These are phyloP conservation scores for Diploptera punctata DNA, from an alignment of 2,888 invertebrate genomes.

Conservation along the genomic window DNA sequence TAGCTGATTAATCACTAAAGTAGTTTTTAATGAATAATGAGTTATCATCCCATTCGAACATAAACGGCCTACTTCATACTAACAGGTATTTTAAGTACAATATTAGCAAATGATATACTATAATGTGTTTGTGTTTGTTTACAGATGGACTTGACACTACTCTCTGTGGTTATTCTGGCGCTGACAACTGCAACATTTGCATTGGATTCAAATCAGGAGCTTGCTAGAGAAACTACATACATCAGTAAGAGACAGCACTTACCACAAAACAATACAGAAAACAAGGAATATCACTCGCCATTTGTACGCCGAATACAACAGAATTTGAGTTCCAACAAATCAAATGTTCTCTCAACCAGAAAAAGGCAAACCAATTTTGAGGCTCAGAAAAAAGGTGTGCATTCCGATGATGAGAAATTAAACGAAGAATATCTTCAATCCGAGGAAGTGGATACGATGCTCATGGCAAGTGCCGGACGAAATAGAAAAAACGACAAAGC, in stretches of 20 bases:
- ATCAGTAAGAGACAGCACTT: not conserved
- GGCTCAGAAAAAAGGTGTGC: too few species aligned
- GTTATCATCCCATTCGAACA: too few species aligned
- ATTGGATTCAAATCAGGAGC: not conserved
- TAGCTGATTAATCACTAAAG: too few species aligned
- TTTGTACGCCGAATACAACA: not conserved
- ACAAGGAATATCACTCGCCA: not conserved
- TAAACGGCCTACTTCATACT: too few species aligned
- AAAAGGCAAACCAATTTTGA: too few species aligned
- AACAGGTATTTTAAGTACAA: too few species aligned
- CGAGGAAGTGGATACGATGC: conserved; percentile 65
- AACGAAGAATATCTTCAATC: not conserved
- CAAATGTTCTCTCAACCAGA: not conserved
- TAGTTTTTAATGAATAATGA: too few species aligned
- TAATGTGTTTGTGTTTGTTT: not conserved
- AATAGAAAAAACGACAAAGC: conserved; percentile 59
- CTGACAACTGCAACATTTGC: conserved; percentile 11
- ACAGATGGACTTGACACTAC: conserved; percentile 21
- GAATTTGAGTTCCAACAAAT: not conserved
- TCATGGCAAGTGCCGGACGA: conserved; percentile 72
- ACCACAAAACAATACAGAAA: conserved; percentile 12
- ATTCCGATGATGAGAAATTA: not conserved
- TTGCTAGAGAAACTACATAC: not conserved
- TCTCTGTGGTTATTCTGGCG: conserved; percentile 17
- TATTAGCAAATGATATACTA: too few species aligned